These are phyloP conservation scores for Uloborus plumipes DNA, from an alignment of 2,888 invertebrate genomes.

Conservation along the genomic window DNA sequence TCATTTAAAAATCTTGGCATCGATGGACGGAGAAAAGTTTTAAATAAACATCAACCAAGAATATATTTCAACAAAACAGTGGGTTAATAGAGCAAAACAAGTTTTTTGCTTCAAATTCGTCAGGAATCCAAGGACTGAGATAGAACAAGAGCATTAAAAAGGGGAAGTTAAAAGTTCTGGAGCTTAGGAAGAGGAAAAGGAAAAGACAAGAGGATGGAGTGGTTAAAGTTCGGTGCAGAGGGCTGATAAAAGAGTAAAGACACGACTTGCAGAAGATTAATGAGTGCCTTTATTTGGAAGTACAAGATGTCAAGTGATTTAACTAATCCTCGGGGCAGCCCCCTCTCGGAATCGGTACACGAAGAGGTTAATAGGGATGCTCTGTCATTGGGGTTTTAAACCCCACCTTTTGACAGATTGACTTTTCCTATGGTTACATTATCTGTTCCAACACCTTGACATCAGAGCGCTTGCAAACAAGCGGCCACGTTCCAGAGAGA, in stretches of 20 bases:
- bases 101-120: no score
- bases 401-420: slow-evolving; percentile 52
- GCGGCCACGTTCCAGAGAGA: slow-evolving; percentile 20
- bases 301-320: slow-evolving; percentile 63
- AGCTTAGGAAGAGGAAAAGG: slow-evolving; percentile 11
- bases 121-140: no score
- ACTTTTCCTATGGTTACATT: slow-evolving; percentile 62
- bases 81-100: no score
- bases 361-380: slow-evolving; percentile 60
- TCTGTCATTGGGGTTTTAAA: slow-evolving; percentile 63
- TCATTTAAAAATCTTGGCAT: no score
- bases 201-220: slow-evolving; percentile 23
- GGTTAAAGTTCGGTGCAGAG: slow-evolving; percentile 54
- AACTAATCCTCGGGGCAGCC: slow-evolving; percentile 46
- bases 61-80: no score
- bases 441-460: slow-evolving; percentile 64
- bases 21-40: no score
- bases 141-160: background rate
- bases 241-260: slow-evolving; percentile 59
- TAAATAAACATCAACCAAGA: no score
- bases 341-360: slow-evolving; percentile 30
- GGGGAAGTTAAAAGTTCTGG: slow-evolving; percentile 1
- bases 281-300: slow-evolving; percentile 63
- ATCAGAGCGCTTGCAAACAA: slow-evolving; percentile 35
- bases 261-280: slow-evolving; percentile 53